Conservation (phyloP, 2,113 vertebrate species). For the Amphilophus citrinellus region DNA sequence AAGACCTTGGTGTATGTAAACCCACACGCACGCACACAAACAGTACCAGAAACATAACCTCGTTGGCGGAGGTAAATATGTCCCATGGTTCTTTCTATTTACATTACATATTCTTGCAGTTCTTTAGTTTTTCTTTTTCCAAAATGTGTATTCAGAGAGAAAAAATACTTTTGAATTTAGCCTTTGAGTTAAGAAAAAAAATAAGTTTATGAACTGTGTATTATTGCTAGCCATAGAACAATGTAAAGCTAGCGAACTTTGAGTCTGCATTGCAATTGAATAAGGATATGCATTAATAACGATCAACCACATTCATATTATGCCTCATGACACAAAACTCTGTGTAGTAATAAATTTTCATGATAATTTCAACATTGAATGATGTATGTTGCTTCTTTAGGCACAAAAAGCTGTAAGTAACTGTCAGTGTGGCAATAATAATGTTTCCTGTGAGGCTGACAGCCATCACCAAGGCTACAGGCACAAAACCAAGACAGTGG, state of each 20-base stretch:
- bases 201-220: background rate
- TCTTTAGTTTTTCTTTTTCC: background rate
- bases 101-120: background rate
- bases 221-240: background rate
- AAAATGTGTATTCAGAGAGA: background rate
- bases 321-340: background rate
- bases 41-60: no score
- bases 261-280: background rate
- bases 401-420: background rate
- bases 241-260: background rate
- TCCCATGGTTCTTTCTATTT: background rate
- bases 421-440: constrained; percentile 4
- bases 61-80: background rate
- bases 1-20: no score
- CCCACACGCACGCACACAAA: no score
- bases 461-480: background rate
- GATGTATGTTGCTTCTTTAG: background rate
- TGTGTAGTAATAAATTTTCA: no score
- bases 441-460: background rate
- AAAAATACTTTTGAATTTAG: background rate
- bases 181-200: background rate
- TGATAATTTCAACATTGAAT: background rate
- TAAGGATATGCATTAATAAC: background rate
- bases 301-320: background rate
- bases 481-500: background rate